These are phyloP conservation scores for Synergus itoensis DNA, from an alignment of 2,888 invertebrate genomes.

Conservation along the genomic window DNA sequence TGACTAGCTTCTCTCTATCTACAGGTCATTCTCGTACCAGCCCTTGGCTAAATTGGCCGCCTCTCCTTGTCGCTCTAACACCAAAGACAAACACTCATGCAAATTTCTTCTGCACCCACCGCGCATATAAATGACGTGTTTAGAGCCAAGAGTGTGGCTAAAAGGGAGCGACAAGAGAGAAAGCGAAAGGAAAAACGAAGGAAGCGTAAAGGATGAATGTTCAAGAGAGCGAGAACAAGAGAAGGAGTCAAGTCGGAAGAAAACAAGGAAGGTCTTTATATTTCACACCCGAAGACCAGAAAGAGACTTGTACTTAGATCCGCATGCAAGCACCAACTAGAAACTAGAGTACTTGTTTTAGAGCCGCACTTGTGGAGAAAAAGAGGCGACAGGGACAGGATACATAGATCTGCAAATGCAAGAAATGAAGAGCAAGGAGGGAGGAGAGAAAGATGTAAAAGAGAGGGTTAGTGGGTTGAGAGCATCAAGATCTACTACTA, in stretches of 20 bases:
- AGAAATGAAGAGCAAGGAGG: neutral
- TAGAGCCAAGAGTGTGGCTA: slow-evolving; percentile 56
- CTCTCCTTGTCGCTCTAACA: slow-evolving; percentile 54
- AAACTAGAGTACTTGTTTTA: slow-evolving; percentile 47
- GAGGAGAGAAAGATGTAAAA: neutral
- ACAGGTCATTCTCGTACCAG: slow-evolving; percentile 45
- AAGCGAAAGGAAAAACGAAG: slow-evolving; percentile 34
- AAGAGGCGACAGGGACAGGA: neutral
- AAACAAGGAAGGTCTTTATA: slow-evolving; percentile 52
- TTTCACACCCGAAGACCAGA: slow-evolving; percentile 51
- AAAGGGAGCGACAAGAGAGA: slow-evolving; percentile 48
- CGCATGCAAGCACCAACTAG: slow-evolving; percentile 45
- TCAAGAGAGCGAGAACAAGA: slow-evolving; percentile 47
- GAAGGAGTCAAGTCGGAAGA: slow-evolving; percentile 46
- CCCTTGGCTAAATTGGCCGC: slow-evolving; percentile 52
- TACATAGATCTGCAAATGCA: slow-evolving; percentile 10
- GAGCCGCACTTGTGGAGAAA: slow-evolving; percentile 52
- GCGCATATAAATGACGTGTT: slow-evolving; percentile 71
- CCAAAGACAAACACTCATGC: slow-evolving; percentile 68
- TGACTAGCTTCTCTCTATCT: neutral
- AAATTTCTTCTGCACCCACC: slow-evolving; percentile 68
- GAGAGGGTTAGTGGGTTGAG: slow-evolving; percentile 5
- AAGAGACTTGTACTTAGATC: slow-evolving; percentile 54
- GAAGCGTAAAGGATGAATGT: slow-evolving; percentile 35
- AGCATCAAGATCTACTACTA: slow-evolving; percentile 7